Base-by-base conservation (phyloP, 2,797 vertebrate genomes). In the Atherinosoma microstoma region DNA sequence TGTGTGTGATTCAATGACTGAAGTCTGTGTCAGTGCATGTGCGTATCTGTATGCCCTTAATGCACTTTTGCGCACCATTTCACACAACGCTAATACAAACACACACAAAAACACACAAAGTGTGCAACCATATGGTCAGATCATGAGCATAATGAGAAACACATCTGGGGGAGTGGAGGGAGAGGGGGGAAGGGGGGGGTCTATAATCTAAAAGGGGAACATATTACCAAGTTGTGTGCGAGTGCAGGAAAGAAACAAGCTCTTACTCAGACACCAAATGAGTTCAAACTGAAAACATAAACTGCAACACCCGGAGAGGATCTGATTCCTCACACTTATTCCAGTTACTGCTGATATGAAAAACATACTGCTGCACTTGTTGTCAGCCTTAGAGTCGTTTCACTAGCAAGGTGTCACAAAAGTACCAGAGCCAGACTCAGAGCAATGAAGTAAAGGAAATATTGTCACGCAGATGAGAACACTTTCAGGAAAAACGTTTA, bases 131-230 rank as follows among this genome's bases (percentile, higher is more conserved):
- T 88, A 89, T 89, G 88, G 85, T 80, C 80, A 82, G 80, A 87
- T 89, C 79, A 85, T 89, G 88, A 87, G 67, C 61, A 73, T 89
- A 89, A 90, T 89, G 84, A 88, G 82, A 84, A 89, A 88, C 86
- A 89, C 85, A 86, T 80, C 68, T 85, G 77, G 38, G 69, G 24
- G 42, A 45, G 36, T 38, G 36, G 40, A 2, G 7, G 6, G 6
- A 2, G 59, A 57, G 8, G 35, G 42, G 13, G 42, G 42, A 18
- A 5, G 6, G 24, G n/a, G n/a, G 34, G 54, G 75, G 35, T 69
- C 58, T 54, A 57, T 12, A 60, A 71, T 64, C 53, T 34, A 79
- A 59, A 72, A 69, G 30, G 61, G 27, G 57, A 65, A 75, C 60
- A 70, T 74, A 84, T 74, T 35, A 64, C 53, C 63, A 72, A 80